These are phyloP conservation scores for Bellardia pandia DNA, from an alignment of 2,888 invertebrate species.

Conservation along the genomic window DNA sequence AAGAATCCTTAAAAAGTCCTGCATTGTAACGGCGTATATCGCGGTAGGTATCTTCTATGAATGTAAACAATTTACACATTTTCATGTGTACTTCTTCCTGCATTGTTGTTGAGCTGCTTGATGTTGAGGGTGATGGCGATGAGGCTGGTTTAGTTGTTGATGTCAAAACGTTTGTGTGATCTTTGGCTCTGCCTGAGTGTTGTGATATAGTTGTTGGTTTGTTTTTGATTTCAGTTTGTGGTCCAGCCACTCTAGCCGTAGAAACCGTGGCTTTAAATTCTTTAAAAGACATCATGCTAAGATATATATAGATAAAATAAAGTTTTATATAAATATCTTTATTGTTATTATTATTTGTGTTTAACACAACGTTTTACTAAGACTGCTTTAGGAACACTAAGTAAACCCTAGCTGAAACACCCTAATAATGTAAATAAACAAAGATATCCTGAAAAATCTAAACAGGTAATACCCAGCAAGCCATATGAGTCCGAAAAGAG, in stretches of 20 bases:
- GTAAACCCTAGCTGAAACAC: neutral
- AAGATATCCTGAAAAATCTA: neutral
- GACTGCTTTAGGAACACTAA: neutral
- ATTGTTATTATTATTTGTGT: neutral
- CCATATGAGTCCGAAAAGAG: too few relatives aligned
- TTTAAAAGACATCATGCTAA: constrained; percentile 52
- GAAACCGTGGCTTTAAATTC: constrained; percentile 27
- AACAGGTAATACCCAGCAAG: too few relatives aligned
- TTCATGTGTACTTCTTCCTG: constrained; percentile 15
- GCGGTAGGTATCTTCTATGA: constrained; percentile 60
- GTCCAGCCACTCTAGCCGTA: constrained; percentile 56
- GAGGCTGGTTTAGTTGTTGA: neutral
- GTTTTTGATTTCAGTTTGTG: constrained; percentile 23
- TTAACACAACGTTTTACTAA: neutral
- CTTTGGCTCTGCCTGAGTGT: constrained; percentile 29
- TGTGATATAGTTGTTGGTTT: neutral
- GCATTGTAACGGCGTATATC: constrained; percentile 47
- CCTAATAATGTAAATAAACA: neutral
- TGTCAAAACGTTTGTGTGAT: neutral
- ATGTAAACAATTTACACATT: constrained; percentile 47
- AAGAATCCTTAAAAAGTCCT: constrained; percentile 21
- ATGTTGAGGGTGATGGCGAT: neutral
- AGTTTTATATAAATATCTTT: too few relatives aligned
- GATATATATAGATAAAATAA: neutral
- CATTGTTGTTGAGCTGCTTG: constrained; percentile 11